Evolutionary conservation across 2,797 vertebrate species (phyloP).

Genomic region (Pseudochaenichthys georgianus): DNA sequence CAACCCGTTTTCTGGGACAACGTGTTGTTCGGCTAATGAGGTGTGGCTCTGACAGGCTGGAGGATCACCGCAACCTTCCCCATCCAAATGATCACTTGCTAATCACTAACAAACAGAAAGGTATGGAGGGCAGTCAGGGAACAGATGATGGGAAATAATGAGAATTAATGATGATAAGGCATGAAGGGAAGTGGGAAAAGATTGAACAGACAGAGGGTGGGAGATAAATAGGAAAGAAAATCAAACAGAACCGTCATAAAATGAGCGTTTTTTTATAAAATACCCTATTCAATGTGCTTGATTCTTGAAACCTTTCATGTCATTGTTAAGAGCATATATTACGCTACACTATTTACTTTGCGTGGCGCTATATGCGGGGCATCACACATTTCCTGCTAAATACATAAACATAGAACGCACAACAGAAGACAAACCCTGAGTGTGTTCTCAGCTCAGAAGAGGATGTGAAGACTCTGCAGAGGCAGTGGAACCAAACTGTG

Average conservation of each 20-base stretch:
- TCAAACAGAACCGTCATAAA: not conserved
- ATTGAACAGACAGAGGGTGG: slow-evolving; percentile 3
- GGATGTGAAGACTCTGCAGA: slow-evolving; percentile 8
- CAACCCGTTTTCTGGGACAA: slow-evolving; percentile 34
- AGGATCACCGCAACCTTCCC: slow-evolving; percentile 44
- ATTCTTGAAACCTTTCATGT: not conserved
- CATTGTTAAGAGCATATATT: not conserved
- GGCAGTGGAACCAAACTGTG: slow-evolving; percentile 34
- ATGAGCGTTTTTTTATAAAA: not conserved
- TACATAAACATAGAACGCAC: not conserved
- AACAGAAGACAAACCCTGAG: not conserved
- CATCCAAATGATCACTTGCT: slow-evolving; percentile 52
- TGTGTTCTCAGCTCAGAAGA: slow-evolving; percentile 22
- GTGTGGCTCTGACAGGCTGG: slow-evolving; percentile 35
- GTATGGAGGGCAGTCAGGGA: slow-evolving; percentile 44
- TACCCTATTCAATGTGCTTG: not conserved
- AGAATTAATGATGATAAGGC: slow-evolving; percentile 60
- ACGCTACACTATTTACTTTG: slow-evolving; percentile 18
- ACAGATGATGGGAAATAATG: slow-evolving; percentile 69
- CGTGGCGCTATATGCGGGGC: not conserved
- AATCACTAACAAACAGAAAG: slow-evolving; percentile 62
- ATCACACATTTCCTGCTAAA: slow-evolving; percentile 17
- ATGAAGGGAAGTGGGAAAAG: slow-evolving; percentile 49
- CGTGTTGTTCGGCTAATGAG: slow-evolving; percentile 60
- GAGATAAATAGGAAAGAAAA: not conserved